These are phyloP conservation scores for Thunnus albacares DNA, from an alignment of 2,797 vertebrate genomes.

Conservation along the genomic window DNA sequence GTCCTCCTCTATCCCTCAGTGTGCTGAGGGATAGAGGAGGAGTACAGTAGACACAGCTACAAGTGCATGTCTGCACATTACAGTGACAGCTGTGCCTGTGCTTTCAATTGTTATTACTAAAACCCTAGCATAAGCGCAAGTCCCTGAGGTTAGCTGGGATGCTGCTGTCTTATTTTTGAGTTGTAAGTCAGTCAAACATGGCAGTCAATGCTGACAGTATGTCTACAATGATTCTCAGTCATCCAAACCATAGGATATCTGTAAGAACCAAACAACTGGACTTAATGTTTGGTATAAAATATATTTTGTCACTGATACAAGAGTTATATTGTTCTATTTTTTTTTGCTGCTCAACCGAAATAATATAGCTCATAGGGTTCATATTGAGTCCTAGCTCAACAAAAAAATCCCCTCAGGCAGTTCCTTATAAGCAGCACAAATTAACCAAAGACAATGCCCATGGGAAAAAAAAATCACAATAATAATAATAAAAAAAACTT, in stretches of 20 bases:
- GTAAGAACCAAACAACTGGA: background rate
- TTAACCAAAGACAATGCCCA: background rate
- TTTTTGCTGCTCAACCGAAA: background rate
- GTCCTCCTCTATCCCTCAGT: constrained; percentile 15
- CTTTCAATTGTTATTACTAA: constrained; percentile 32
- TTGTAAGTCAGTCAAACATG: constrained; percentile 16
- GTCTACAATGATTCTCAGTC: constrained; percentile 4
- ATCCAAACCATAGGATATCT: background rate
- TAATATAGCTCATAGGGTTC: background rate
- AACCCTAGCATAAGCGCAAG: constrained; percentile 22
- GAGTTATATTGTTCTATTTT: background rate
- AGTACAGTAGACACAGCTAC: constrained; percentile 21
- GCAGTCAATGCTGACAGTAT: background rate
- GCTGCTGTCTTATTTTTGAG: constrained; percentile 4
- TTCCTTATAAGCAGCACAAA: background rate
- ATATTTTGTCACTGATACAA: background rate
- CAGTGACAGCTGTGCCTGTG: constrained; percentile 41
- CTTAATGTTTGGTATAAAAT: background rate
- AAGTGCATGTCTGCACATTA: constrained; percentile 27
- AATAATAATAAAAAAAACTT: background rate
- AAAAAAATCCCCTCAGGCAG: background rate
- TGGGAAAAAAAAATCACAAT: background rate
- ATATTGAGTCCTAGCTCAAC: background rate
- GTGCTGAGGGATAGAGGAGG: constrained; percentile 35
- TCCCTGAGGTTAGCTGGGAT: background rate